phyloP scores from a whole-genome alignment of 2,888 invertebrate species.

The Marronus borbonicus region DNA sequence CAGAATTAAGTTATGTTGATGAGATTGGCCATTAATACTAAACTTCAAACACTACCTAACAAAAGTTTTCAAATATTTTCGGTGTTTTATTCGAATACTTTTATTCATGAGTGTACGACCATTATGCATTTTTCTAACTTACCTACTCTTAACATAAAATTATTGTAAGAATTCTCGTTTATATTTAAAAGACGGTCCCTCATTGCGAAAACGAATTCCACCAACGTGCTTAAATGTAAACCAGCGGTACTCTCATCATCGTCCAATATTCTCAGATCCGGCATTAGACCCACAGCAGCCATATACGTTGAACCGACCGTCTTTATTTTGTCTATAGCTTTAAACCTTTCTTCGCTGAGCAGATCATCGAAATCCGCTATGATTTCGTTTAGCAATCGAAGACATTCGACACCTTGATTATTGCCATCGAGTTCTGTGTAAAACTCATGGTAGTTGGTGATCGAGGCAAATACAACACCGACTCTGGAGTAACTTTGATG shows the following conservation, averaged over 20 bases:
- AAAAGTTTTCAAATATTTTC: too few relatives aligned
- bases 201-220: conserved; percentile 93
- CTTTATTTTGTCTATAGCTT: conserved; percentile 93
- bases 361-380: conserved; percentile 96
- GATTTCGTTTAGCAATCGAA: conserved; percentile 90
- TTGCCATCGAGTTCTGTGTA: conserved; percentile 94
- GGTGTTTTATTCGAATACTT: too few relatives aligned
- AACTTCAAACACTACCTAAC: too few relatives aligned
- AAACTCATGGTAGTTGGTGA: conserved; percentile 95
- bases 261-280: conserved; percentile 82
- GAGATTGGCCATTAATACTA: too few relatives aligned
- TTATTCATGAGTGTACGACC: too few relatives aligned
- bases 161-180: conserved; percentile 94
- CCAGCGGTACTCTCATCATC: conserved; percentile 79
- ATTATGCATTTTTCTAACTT: conserved; percentile 66
- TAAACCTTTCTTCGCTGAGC: conserved; percentile 87
- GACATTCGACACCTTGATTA: conserved; percentile 92
- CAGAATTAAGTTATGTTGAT: conserved; percentile 15
- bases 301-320: conserved; percentile 95
- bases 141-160: conserved; percentile 93
- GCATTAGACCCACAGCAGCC: conserved; percentile 93
- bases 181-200: conserved; percentile 87
- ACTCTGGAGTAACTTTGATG: conserved; percentile 93
- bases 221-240: conserved; percentile 83
- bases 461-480: conserved; percentile 92